These are phyloP conservation scores for Microplitis deprimator DNA, from an alignment of 2,888 invertebrate species.

Conservation along the genomic window DNA sequence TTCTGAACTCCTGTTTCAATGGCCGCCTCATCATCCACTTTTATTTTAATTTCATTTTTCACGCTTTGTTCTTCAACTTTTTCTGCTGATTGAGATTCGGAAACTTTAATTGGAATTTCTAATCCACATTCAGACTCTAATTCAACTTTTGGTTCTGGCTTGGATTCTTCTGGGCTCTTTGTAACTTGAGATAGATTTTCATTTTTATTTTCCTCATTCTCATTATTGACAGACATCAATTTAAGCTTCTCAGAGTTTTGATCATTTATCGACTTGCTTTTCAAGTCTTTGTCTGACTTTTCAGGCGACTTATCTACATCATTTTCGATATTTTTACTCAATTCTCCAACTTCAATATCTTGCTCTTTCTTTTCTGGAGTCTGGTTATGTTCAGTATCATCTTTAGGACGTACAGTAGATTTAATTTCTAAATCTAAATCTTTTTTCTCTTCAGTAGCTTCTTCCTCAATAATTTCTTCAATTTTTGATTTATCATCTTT, in stretches of 20 bases:
- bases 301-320: slow-evolving; percentile 44
- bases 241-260: slow-evolving; percentile 17
- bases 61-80: slow-evolving; percentile 49
- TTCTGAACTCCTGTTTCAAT: slow-evolving; percentile 51
- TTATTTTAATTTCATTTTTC: slow-evolving; percentile 48
- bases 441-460: slow-evolving; percentile 48
- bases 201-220: background rate
- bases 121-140: background rate
- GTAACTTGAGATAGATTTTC: background rate
- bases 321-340: slow-evolving; percentile 31
- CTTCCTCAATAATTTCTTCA: slow-evolving; percentile 49
- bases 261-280: slow-evolving; percentile 29
- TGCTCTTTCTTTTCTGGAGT: background rate
- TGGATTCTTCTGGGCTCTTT: slow-evolving; percentile 30
- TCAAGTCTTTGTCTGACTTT: slow-evolving; percentile 48
- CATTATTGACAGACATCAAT: too few species aligned
- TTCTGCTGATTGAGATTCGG: slow-evolving; percentile 34
- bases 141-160: slow-evolving; percentile 44
- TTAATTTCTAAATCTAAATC: background rate
- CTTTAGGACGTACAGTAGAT: slow-evolving; percentile 37
- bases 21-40: slow-evolving; percentile 48
- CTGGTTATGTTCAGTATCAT: slow-evolving; percentile 25
- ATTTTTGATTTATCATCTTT: slow-evolving; percentile 52
- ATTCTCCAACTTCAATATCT: background rate
- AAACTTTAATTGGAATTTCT: slow-evolving; percentile 13